Evolutionary conservation across 2,888 invertebrate species (phyloP).

Genomic region (Cryptus viduatorius): DNA sequence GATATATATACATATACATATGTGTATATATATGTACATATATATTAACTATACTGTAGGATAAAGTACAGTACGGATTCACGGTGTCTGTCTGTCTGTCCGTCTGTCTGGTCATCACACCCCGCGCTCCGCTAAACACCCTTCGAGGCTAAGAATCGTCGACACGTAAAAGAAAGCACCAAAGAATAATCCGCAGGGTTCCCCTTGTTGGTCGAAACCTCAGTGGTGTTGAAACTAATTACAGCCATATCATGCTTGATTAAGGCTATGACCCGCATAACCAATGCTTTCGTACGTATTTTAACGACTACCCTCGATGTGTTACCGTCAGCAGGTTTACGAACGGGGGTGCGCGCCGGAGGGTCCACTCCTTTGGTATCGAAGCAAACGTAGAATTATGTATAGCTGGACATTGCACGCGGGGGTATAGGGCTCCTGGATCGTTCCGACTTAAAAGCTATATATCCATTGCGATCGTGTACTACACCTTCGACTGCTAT

Average conservation of each 20-base stretch:
- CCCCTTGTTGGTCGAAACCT: neutral
- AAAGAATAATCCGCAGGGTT: neutral
- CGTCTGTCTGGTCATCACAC: conserved; percentile 21
- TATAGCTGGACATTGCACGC: neutral
- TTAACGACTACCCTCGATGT: conserved; percentile 14
- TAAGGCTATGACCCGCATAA: neutral
- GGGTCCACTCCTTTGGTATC: conserved; percentile 3
- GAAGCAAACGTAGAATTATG: conserved; percentile 29
- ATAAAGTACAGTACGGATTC: conserved; percentile 23
- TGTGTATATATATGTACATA: conserved; percentile 17
- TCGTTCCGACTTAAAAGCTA: neutral
- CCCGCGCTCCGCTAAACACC: neutral
- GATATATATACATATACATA: neutral
- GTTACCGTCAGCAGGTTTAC: neutral
- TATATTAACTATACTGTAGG: neutral
- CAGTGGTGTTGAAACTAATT: conserved; percentile 27
- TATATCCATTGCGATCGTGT: conserved; percentile 5
- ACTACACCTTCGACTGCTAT: conserved; percentile 2
- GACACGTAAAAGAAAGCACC: too few species aligned
- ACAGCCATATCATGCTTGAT: conserved; percentile 36
- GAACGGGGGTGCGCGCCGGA: conserved; percentile 4
- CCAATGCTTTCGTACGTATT: neutral
- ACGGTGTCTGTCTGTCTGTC: conserved; percentile 12
- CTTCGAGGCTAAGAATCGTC: neutral
- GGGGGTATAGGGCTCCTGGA: neutral